Conservation (phyloP, 2,113 vertebrate genomes). For the Riparia riparia region DNA sequence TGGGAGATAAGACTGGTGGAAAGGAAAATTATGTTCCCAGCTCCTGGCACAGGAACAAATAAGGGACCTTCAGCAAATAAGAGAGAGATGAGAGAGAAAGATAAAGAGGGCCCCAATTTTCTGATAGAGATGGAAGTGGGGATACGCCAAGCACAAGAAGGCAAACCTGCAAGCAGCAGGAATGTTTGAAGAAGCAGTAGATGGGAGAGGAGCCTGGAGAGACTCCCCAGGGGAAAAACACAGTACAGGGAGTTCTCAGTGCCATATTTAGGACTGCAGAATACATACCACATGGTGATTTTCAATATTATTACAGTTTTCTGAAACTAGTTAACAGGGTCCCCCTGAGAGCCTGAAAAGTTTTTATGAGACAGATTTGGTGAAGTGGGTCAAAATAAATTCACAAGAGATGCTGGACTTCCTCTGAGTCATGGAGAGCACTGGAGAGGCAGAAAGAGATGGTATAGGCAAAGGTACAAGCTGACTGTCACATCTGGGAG, state of each 20-base stretch:
- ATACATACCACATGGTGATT: neutral
- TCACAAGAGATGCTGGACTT: neutral
- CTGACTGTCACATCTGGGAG: neutral
- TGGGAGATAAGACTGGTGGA: neutral
- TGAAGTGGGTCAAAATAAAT: neutral
- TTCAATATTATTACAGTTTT: neutral
- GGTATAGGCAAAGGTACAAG: neutral
- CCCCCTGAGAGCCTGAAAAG: neutral
- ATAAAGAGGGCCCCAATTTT: neutral
- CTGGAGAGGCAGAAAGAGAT: neutral
- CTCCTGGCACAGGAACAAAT: neutral
- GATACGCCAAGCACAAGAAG: neutral
- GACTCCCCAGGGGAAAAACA: neutral
- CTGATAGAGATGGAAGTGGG: neutral
- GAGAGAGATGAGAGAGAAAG: neutral
- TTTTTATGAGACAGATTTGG: neutral
- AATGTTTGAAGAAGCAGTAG: neutral
- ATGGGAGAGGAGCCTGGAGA: neutral
- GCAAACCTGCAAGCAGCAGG: neutral
- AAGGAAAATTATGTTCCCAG: neutral
- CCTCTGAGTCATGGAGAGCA: neutral
- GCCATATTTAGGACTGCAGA: neutral
- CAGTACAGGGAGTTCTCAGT: neutral
- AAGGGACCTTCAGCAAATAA: neutral
- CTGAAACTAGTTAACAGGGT: neutral